Evolutionary conservation across 2,888 invertebrate species (phyloP), one percentile per base, ranked within the genome.

Genomic region (Euspilapteryx auroguttella): DNA sequence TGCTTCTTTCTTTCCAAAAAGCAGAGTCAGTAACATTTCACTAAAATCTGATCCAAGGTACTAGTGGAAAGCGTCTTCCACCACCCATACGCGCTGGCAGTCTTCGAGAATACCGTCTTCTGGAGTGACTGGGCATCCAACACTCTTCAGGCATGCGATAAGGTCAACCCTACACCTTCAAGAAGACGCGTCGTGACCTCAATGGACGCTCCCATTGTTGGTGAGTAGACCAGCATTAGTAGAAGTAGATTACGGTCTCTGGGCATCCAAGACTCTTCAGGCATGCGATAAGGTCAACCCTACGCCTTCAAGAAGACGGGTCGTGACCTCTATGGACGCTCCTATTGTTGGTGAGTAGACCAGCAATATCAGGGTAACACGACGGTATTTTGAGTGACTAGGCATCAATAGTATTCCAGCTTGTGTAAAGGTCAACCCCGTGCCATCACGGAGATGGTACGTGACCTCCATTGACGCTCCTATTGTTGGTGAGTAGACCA

Each of bases 81-180:
- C 37, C 88, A 89, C 54, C 94, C 95, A 0, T 92, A 87, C 57
- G 83, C 90, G 1, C 69, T 96, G 35, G 81, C 89, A 0, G 83
- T 96, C 1, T 95, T 94, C 52, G 94, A 94, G 62, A 87, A 93
- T 56, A 79, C 79, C 2, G 54, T 97, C 1, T 97, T 85, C 61
- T 97, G 94, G 93, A 90, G 90, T 24, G 94, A 97, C 53, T 91
- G 89, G 89, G 71, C 78, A 1, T 83, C 86, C 0, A 83, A 82
- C 43, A 83, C 86, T 15, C 79, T 94, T 7, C 83, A 87, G 37
- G 81, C 81, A 0, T 86, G 86, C 28, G 80, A 92, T 49, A 95
- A 95, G 50, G 82, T 89, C 9, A 56, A 55, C 34, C 40, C 54
- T 10, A 37, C 35, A 2, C 33, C 36, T 2, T 37, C 42, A 28